Evolutionary conservation across 37 sponge, comb jelly and placozoan species (phyloP).

Genomic region (Petrosia ficiformis): DNA sequence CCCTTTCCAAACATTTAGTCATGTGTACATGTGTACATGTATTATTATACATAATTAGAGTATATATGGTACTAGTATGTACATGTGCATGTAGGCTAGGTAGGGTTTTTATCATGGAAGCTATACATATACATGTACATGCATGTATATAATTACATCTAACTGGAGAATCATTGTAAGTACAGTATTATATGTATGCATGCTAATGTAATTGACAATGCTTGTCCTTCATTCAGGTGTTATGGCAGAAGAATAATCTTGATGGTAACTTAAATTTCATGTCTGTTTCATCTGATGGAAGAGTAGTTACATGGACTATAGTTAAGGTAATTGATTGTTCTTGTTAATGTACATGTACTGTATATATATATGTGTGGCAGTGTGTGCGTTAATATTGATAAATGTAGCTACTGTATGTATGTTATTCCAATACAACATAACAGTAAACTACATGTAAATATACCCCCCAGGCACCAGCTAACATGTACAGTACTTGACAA

Average conservation of each 20-base stretch:
- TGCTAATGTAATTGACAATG: background rate
- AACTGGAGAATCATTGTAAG: background rate
- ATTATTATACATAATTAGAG: no score
- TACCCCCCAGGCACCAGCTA: no score
- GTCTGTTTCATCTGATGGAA: slow-evolving; percentile 90
- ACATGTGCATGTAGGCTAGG: no score
- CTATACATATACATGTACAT: slow-evolving; percentile 6
- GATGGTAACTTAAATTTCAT: slow-evolving; percentile 94
- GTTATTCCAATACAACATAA: background rate
- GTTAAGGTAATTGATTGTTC: slow-evolving; percentile 70
- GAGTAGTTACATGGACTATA: slow-evolving; percentile 75
- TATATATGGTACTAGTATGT: no score
- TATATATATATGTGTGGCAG: background rate
- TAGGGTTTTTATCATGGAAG: no score
- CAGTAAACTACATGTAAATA: background rate
- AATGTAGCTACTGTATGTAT: background rate
- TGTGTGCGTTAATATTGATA: slow-evolving; percentile 10
- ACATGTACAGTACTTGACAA: no score
- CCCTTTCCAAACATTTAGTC: no score
- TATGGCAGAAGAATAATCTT: slow-evolving; percentile 94
- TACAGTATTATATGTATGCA: no score
- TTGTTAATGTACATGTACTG: background rate
- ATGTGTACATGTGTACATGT: no score
- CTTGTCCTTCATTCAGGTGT: slow-evolving; percentile 16
- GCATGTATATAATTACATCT: no score